Base-by-base conservation (phyloP, 2,113 vertebrate genomes). In the Cheilinus undulatus region DNA sequence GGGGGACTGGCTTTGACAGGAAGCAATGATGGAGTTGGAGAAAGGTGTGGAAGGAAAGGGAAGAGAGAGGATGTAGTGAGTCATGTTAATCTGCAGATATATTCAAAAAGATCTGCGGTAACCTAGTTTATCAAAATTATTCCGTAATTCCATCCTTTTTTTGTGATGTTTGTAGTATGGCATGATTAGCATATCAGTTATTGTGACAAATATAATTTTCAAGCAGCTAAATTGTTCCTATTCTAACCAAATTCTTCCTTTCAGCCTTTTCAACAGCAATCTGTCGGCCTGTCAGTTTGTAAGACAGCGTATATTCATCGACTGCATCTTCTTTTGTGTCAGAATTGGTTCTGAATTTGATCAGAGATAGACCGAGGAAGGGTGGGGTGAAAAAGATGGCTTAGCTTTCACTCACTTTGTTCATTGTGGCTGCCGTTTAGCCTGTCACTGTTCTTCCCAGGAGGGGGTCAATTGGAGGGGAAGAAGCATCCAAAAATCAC, bases 261-360 rank as follows among this genome's bases (percentile, higher is more conserved):
- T 8, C 17, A 34, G 3, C 2, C 15, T 46, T 34, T 51, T 50
- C 20, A 23, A 27, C 38, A 65, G 27, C 42, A 61, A 17, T 53
- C 34, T 63, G 52, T 58, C 32, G 20, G 8, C 22, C n/a, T 66
- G 70, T 62, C 73, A 68, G 28, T 61, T 53, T 32, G 13, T 15
- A 49, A 23, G 20, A 57, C 46, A 51, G 27, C 17, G 24, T 36
- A 28, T 62, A 38, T 34, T 64, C 28, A 64, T 64, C 11, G 4
- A 26, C 38, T 1, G 5, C 14, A 30, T 71, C 58, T 28, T 69
- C 50, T 56, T 63, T 75, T 51, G 28, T 75, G 20, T 49, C 26
- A 20, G 45, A 78, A 62, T 71, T 66, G 54, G 22, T 50, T 57
- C n/a, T 67, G 34, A 65, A 60, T 79, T 59, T 76, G 43, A 73